Percentiles rank a stretch among this genome's conserved stretches.
Conservation (phyloP, 2,113 vertebrate genomes). For the Porphyrio hochstetteri region DNA sequence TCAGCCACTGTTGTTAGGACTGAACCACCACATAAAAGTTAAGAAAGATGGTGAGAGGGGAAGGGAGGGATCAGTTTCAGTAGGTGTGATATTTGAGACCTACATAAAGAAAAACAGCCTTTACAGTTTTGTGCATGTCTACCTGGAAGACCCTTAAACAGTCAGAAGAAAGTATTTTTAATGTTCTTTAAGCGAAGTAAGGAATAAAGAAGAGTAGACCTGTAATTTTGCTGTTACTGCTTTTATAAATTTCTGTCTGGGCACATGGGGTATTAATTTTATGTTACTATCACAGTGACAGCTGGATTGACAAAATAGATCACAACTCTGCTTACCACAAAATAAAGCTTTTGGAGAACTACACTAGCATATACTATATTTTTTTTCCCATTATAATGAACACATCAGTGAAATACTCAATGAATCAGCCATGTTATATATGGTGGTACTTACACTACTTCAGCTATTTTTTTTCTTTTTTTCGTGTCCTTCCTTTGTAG, state of each 20-base stretch:
- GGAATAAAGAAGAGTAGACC: not conserved
- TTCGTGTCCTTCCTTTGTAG: not conserved
- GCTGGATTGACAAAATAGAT: not conserved
- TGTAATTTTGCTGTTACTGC: not conserved
- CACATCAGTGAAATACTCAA: not conserved
- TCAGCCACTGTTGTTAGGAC: no score
- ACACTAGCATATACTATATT: not conserved
- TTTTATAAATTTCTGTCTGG: not conserved
- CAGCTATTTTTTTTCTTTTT: not conserved
- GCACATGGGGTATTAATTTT: not conserved
- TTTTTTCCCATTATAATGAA: not conserved
- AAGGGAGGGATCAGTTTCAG: not conserved
- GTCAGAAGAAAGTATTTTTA: not conserved
- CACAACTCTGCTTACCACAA: not conserved
- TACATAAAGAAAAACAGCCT: not conserved
- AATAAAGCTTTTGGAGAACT: not conserved
- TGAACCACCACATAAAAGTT: no score
- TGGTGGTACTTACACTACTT: not conserved
- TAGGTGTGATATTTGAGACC: not conserved
- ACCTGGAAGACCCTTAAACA: not conserved
- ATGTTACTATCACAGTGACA: not conserved
- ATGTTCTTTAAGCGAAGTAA: not conserved
- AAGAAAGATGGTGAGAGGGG: no score
- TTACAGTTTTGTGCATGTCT: not conserved
- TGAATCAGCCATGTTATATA: not conserved